phyloP scores from a whole-genome alignment of 2,797 vertebrate species.

The Microctenopoma steveboyesi region DNA sequence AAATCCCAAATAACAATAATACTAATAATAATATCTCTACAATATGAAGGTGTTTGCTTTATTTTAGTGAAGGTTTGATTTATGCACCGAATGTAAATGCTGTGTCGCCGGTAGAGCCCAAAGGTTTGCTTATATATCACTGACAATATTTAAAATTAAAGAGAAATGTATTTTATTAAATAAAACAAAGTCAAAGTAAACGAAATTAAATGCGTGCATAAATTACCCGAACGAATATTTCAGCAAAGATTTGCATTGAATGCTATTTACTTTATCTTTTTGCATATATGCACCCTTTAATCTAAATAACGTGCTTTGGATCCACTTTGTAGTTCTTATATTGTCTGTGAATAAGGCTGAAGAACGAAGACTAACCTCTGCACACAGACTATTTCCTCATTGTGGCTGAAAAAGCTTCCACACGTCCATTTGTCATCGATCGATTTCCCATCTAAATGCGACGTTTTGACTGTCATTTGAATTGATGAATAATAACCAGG shows the following conservation, averaged over 20 bases:
- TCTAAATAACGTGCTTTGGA: background rate
- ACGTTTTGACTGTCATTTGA: slow-evolving; percentile 53
- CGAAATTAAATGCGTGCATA: slow-evolving; percentile 45
- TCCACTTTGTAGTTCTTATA: background rate
- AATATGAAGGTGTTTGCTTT: background rate
- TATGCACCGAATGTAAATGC: slow-evolving; percentile 59
- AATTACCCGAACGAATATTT: background rate
- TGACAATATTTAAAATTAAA: background rate
- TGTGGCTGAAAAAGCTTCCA: slow-evolving; percentile 26
- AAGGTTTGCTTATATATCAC: background rate
- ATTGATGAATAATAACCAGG: slow-evolving; percentile 61
- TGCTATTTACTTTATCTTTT: background rate
- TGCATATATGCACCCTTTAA: slow-evolving; percentile 9
- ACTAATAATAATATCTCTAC: accelerated
- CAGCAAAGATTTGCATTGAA: background rate
- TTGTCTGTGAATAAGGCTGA: slow-evolving; percentile 5
- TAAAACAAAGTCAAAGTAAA: slow-evolving; percentile 12
- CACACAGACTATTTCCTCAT: background rate
- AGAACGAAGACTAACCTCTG: background rate
- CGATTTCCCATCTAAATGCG: slow-evolving; percentile 55
- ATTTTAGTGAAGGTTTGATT: slow-evolving; percentile 2
- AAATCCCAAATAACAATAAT: background rate
- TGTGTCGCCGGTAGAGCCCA: background rate
- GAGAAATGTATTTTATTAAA: background rate
- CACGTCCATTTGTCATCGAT: slow-evolving; percentile 52